These are phyloP conservation scores for Heterocephalus glaber DNA, from an alignment of 2,113 vertebrate genomes.

Conservation along the genomic window DNA sequence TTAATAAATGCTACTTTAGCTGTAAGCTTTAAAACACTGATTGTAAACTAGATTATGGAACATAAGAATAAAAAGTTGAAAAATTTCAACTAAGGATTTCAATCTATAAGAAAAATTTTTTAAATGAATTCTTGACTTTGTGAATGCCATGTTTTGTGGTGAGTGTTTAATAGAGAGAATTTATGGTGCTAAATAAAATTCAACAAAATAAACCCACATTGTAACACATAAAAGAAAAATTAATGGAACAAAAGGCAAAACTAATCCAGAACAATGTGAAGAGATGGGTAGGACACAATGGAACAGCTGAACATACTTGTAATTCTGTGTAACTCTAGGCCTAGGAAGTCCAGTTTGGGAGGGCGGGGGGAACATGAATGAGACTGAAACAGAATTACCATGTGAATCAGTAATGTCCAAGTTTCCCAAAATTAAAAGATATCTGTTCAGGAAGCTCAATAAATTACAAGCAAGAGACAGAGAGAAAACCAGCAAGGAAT, in stretches of 20 bases:
- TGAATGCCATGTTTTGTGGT: background rate
- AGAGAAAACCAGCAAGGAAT: background rate
- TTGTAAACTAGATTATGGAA: background rate
- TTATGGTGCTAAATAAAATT: background rate
- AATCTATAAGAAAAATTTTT: background rate
- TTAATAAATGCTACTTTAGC: background rate
- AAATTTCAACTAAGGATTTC: background rate
- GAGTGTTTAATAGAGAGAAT: background rate
- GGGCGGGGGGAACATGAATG: background rate
- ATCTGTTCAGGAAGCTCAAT: background rate
- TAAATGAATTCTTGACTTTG: background rate
- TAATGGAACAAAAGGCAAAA: background rate
- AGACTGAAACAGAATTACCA: background rate
- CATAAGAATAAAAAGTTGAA: background rate
- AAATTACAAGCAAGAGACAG: background rate
- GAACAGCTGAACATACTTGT: background rate
- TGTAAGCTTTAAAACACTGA: background rate
- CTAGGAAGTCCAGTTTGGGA: background rate
- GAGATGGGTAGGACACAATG: background rate
- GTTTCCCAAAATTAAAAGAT: background rate
- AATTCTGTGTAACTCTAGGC: background rate
- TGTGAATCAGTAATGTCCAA: background rate
- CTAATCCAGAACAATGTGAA: background rate
- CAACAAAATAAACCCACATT: background rate
- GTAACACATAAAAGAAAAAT: background rate